A percentile compares a stretch with the other conserved stretches of the same genome.
Evolutionary conservation across 2,113 vertebrate species (phyloP).

Genomic region (Platycercus adscitus): DNA sequence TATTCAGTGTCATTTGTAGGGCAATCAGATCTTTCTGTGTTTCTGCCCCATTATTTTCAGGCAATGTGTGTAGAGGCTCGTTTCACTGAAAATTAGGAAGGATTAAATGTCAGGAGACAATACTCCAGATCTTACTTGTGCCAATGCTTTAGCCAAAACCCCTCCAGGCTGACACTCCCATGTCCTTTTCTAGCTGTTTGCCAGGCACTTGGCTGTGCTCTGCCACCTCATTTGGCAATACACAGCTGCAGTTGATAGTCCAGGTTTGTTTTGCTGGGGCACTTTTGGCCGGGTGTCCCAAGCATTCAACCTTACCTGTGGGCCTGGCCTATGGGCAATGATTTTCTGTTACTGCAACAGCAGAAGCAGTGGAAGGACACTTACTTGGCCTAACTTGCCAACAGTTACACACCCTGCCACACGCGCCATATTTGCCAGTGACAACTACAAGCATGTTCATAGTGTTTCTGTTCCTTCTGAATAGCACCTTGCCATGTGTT

Average conservation of each 20-base stretch:
- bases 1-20: background rate
- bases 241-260: background rate
- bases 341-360: background rate
- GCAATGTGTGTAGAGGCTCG: background rate
- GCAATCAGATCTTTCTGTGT: background rate
- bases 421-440: rapidly evolving
- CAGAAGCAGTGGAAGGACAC: background rate
- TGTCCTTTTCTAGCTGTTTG: background rate
- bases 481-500: background rate
- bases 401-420: background rate
- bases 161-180: background rate
- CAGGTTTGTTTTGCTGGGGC: background rate
- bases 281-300: background rate
- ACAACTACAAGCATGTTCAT: background rate
- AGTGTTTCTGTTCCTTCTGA: background rate
- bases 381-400: background rate
- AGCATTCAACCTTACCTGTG: background rate
- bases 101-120: background rate
- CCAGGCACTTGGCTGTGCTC: background rate
- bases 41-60: background rate
- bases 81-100: background rate
- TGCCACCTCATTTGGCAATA: background rate
- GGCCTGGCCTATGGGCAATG: background rate
- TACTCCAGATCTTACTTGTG: background rate
- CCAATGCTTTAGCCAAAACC: background rate